Evolutionary conservation across 92 coral and sea anemone species (phyloP), one percentile per base, ranked within the genome.

Genomic region (Porites cylindrica): DNA sequence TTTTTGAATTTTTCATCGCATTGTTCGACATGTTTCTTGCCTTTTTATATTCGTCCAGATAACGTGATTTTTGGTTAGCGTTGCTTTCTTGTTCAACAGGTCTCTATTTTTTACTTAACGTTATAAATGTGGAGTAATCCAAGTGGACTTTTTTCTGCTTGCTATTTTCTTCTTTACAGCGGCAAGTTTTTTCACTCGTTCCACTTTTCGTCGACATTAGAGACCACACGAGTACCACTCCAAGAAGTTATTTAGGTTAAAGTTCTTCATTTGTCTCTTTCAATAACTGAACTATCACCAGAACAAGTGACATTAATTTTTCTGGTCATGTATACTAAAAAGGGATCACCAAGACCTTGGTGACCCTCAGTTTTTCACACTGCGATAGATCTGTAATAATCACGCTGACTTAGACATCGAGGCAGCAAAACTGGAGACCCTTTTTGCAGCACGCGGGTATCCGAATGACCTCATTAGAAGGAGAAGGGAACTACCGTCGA

Each of bases 101-200:
- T 87, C 91, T 81, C 75, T 71, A 12, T 56, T 87, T 29, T 19
- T 68, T 75, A 87, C 80, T 80, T 87, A 72, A 10, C 61, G 75
- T 76, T 62, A 80, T 32, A 87, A 19, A 56, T 80, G 72, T 5
- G 20, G 11, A 9, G 82, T 71, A 59, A 80, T 87, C 86, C n/a
- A 80, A 29, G 86, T 80, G 80, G 90, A 86, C 63, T 43, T 79
- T 75, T 86, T 86, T 29, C 80, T 86, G 72, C 85, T 80, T 47
- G 79, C 79, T 78, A 79, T 70, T 80, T 75, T 87, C 50, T 70
- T 51, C 74, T 71, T 79, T 17, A 87, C 58, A 66, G 90, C 85
- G 54, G 90, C 90, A 80, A 79, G 80, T 68, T 79, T 87, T 58
- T 58, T 7, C 63, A 10, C 14, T 58, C 11, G 63, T 16, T 58